Evolutionary conservation across 2,797 vertebrate genomes (phyloP).

Genomic region (Nothura maculosa): DNA sequence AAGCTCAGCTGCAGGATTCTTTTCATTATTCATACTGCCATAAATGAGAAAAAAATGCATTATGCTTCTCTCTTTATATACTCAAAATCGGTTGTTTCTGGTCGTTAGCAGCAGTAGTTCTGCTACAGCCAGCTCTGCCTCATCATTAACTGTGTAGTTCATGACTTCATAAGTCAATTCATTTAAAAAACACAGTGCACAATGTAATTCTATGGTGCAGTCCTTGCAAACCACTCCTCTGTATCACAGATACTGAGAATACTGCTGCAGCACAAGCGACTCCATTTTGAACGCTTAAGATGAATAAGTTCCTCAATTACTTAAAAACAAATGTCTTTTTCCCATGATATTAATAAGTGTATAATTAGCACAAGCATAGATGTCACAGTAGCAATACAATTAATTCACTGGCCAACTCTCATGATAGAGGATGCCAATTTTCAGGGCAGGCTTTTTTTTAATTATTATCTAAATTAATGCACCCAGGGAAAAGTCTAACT

Average conservation of each 20-base stretch:
- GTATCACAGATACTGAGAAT: neutral
- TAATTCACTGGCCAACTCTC: constrained; percentile 40
- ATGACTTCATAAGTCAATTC: neutral
- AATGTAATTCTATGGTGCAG: neutral
- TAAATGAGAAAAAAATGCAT: neutral
- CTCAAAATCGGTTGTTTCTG: neutral
- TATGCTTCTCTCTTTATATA: neutral
- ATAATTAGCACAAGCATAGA: constrained; percentile 22
- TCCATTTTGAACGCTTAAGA: neutral
- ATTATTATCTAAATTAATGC: neutral
- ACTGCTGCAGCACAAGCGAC: neutral
- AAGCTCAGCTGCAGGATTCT: neutral
- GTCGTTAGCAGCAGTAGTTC: neutral
- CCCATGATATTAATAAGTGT: neutral
- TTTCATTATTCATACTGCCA: neutral
- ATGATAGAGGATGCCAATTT: neutral
- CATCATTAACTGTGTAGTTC: neutral
- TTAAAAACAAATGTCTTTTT: neutral
- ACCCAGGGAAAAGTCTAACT: neutral
- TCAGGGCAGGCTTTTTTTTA: neutral
- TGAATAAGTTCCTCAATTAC: neutral
- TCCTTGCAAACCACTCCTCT: neutral
- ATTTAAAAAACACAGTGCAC: neutral
- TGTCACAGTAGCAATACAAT: neutral
- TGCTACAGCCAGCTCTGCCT: neutral